Percentiles rank a stretch among this genome's conserved stretches.
phyloP scores from a whole-genome alignment of 2,113 vertebrate genomes.

The Ivindomyrus marchei region DNA sequence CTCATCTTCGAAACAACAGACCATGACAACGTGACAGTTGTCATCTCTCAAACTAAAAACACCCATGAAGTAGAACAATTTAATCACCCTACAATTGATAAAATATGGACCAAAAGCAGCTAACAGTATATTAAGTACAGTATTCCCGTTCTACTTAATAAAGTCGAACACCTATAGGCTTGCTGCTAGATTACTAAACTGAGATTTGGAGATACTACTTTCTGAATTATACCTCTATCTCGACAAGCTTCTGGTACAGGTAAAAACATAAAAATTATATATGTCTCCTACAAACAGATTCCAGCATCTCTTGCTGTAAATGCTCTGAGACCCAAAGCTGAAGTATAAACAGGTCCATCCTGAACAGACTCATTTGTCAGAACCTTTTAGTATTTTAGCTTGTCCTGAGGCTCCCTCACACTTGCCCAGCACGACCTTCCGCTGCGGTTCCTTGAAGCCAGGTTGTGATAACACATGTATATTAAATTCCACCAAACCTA shows the following conservation, averaged over 20 bases:
- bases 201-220: neutral
- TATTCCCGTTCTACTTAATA: neutral
- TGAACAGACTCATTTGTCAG: neutral
- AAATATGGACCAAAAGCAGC: neutral
- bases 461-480: neutral
- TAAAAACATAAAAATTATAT: neutral
- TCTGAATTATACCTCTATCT: neutral
- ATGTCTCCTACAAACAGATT: neutral
- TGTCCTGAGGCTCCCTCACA: neutral
- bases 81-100: neutral
- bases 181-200: neutral
- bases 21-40: neutral
- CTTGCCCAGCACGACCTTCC: neutral
- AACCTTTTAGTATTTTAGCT: neutral
- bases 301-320: neutral
- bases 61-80: neutral
- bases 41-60: neutral
- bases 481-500: neutral
- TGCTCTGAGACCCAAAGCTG: neutral
- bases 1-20: neutral
- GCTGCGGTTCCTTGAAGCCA: neutral
- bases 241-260: neutral
- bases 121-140: neutral
- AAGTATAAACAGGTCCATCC: neutral
- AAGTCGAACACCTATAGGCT: neutral